Conservation (phyloP, 2,888 invertebrate genomes). For the Lepeophtheirus nordmannii region DNA sequence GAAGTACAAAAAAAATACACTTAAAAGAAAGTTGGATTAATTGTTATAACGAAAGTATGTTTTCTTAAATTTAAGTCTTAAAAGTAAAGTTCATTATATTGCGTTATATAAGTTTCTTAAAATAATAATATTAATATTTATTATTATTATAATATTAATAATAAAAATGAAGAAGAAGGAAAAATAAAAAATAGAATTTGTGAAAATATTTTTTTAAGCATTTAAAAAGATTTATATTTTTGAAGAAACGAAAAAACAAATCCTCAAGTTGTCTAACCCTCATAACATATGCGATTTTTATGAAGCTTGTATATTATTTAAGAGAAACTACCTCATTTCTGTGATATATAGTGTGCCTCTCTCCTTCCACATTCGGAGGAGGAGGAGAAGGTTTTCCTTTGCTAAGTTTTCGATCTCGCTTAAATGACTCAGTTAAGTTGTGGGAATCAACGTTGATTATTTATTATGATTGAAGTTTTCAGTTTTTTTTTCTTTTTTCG, state of each 20-base stretch:
- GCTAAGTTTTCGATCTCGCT: too few relatives aligned
- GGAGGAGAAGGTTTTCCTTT: too few relatives aligned
- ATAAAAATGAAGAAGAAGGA: background rate
- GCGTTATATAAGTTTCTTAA: background rate
- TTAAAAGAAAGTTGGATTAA: background rate
- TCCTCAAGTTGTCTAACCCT: background rate
- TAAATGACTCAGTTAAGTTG: too few relatives aligned
- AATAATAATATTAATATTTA: background rate
- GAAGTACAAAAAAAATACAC: background rate
- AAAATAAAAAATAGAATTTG: conserved; percentile 5
- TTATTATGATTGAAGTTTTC: too few relatives aligned
- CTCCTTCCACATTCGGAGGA: too few relatives aligned
- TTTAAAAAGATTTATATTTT: background rate
- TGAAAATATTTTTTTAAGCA: background rate
- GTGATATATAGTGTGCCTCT: background rate
- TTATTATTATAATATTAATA: background rate
- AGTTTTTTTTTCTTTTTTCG: too few relatives aligned
- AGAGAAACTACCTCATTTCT: conserved; percentile 6
- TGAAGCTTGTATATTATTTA: background rate
- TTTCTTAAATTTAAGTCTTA: background rate
- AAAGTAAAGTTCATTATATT: too few relatives aligned
- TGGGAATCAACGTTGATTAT: too few relatives aligned
- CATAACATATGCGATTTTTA: conserved; percentile 6
- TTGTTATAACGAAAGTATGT: background rate
- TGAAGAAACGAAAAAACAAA: conserved; percentile 1